Base-by-base conservation (phyloP, 2,888 invertebrate species). In the Caenorhabditis panamensis region DNA sequence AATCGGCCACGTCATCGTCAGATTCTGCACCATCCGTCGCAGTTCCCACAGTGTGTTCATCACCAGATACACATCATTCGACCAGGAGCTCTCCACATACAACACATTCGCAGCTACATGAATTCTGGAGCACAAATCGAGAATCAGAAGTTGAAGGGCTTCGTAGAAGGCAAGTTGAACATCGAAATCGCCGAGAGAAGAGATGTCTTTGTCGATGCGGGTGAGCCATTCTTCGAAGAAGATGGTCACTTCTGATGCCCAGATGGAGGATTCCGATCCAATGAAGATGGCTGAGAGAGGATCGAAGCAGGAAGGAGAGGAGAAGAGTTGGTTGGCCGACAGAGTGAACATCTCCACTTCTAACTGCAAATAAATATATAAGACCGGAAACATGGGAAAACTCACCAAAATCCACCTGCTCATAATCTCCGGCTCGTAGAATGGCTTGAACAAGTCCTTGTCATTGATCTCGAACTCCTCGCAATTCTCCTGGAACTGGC, bases 41-140 rank as follows among this genome's bases (percentile, higher is more conserved):
- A 68, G 49, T 28, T 68, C 54, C 80, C 80, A 80, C 16, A 80
- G 36, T 36, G 63, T 64, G 28, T 80, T 80, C 75, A 80, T 80
- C 53, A 80, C 76, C 11, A 76, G 26, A 69, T 71, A 80, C 1
- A 80, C 80, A 49, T 71, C 56, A 51, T 71, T 71, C 4, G 71
- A 66, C 80, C 80, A 80, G n/a, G 61, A 24, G 0, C 69, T 9
- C 31, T 66, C 66, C 18, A 20, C 16, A 20, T 80, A 76, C 11
- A 75, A 26, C 6, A 28, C 41, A 26, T 71, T 67, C 0, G 76
- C 61, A 6, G 13, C 20, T n/a, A 26, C 31, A 18, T 61, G 59
- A 22, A 80, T 75, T 62, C 56, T 58, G 9, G 22, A 18, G 49
- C 69, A 64, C 13, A 75, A 53, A 54, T 79, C 72, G 4, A 51